phyloP scores from a whole-genome alignment of 2,888 invertebrate genomes.

The Parasteatoda lunata region DNA sequence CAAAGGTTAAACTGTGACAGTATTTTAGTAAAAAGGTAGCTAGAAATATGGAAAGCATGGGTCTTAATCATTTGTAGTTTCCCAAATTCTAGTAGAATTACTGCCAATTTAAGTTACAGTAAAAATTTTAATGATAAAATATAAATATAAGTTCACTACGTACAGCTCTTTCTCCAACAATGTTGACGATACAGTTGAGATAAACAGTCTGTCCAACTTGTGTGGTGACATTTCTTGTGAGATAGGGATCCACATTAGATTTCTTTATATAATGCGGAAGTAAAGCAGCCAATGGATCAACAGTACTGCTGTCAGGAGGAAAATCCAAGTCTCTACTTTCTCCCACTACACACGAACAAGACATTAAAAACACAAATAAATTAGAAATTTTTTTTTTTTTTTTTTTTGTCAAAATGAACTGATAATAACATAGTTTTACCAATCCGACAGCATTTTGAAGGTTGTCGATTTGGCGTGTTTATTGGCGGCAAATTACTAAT shows the following conservation, averaged over 20 bases:
- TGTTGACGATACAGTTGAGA: conserved; percentile 70
- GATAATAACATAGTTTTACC: not conserved
- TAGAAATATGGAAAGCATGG: too few species aligned
- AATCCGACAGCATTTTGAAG: too few species aligned
- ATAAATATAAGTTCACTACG: not conserved
- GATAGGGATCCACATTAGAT: conserved; percentile 64
- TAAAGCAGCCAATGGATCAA: conserved; percentile 61
- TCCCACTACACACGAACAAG: not conserved
- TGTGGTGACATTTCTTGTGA: conserved; percentile 69
- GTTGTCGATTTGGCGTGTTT: too few species aligned
- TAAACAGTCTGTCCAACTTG: conserved; percentile 70
- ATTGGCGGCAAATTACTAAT: too few species aligned
- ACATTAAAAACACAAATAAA: not conserved
- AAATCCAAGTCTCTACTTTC: conserved; percentile 11
- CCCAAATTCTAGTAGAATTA: too few species aligned
- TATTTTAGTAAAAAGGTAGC: too few species aligned
- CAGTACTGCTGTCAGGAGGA: conserved; percentile 38
- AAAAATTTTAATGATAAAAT: too few species aligned
- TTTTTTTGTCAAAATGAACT: not conserved
- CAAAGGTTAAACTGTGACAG: too few species aligned
- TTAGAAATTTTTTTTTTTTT: too few species aligned
- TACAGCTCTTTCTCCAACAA: conserved; percentile 71
- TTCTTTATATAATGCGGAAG: conserved; percentile 65
- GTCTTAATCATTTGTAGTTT: too few species aligned
- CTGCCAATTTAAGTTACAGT: too few species aligned